Base-by-base conservation (phyloP, 2,797 vertebrate genomes). In the Paguma larvata region DNA sequence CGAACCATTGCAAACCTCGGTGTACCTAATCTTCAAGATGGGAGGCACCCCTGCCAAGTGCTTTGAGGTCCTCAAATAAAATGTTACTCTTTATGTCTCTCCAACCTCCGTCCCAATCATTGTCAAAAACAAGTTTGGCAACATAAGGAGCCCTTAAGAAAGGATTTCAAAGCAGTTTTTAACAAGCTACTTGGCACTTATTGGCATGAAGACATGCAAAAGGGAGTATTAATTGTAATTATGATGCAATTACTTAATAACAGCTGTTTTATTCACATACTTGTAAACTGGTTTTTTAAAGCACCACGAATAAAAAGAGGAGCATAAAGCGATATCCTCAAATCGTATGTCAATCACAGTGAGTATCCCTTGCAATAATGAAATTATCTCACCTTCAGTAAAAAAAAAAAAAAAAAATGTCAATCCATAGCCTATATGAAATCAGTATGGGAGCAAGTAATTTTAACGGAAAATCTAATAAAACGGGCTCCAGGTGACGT, bases 41-140 rank as follows among this genome's bases (percentile, higher is more conserved):
- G 85, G 67, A n/a, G 46, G 30, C n/a, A 30, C 65, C 15, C 46
- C 70, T 70, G 59, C 63, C 70, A 91, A 27, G 48, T 38, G 38
- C 44, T 85, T 63, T 68, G 68, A 91, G 83, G 85, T 75, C 85
- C 27, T 89, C 67, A 72, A 73, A 67, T 79, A 83, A 85, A 97
- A 85, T 68, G 75, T 23, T 79, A n/a, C 65, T 77, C 38, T 85
- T 93, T 86, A 84, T 63, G 75, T 87, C 68, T 87, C 46, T 56
- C 91, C 78, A 89, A 19, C 41, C 79, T 80, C 78, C 51, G 62
- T 85, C 94, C 79, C 48, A 85, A 48, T 70, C 65, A 27, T 70
- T 75, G 68, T 12, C 67, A 75, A 97, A 96, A 94, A 89, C 77
- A 80, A 83, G 68, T 94, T 95, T 96, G 95, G 86, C 95, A 96